phyloP scores from a whole-genome alignment of 2,797 vertebrate genomes.

The Moxostoma hubbsi region DNA sequence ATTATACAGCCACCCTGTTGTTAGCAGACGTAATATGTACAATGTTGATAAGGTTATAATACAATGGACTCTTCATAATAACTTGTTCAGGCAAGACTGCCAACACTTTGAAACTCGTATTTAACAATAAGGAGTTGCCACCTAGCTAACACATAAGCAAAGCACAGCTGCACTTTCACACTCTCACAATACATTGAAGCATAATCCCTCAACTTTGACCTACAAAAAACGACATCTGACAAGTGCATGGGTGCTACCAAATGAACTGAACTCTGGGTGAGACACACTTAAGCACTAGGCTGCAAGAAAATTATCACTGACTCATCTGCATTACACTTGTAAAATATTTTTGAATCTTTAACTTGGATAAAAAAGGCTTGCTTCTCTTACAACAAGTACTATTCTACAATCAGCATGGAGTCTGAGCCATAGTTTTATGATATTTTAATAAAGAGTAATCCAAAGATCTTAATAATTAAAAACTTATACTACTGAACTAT shows the following conservation, averaged over 20 bases:
- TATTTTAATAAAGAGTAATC: not conserved
- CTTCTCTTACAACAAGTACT: not conserved
- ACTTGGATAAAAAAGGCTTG: not conserved
- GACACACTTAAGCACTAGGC: not conserved
- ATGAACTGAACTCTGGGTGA: not conserved
- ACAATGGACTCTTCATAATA: not conserved
- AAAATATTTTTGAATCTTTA: not conserved
- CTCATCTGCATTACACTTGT: not conserved
- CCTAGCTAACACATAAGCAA: constrained; percentile 1
- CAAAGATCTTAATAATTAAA: not conserved
- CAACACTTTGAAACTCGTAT: not conserved
- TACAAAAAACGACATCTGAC: constrained; percentile 10
- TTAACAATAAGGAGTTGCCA: constrained; percentile 8
- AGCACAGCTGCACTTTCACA: not conserved
- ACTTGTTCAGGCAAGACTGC: not conserved
- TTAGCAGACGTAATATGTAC: not conserved
- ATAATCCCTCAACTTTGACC: constrained; percentile 17
- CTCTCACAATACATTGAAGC: not conserved
- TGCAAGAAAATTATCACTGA: not conserved
- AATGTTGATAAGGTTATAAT: too few species aligned
- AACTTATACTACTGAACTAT: not conserved
- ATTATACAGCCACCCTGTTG: constrained; percentile 1
- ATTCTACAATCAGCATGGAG: not conserved
- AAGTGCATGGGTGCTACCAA: not conserved
- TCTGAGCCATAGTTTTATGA: not conserved